Conservation (phyloP, 2,797 vertebrate species). For the Tokudaia tokunoshimensis region DNA sequence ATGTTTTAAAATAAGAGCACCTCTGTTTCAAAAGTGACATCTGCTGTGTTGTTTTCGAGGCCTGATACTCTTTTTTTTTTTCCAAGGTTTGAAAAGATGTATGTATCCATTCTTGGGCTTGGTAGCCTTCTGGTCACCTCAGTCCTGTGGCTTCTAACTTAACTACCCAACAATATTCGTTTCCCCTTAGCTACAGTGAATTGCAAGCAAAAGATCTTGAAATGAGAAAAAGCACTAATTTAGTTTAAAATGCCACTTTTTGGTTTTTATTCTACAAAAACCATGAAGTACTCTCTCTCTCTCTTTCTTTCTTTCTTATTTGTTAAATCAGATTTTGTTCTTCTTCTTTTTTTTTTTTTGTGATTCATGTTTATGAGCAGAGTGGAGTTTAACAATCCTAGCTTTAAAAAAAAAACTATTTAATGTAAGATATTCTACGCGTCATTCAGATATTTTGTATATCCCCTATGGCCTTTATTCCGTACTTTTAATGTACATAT, state of each 20-base stretch:
- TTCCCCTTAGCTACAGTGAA: constrained; percentile 86
- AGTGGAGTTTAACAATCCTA: constrained; percentile 88
- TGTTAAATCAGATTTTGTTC: constrained; percentile 87
- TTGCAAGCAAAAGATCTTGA: constrained; percentile 87
- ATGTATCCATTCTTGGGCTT: constrained; percentile 79
- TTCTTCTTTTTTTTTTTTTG: constrained; percentile 85
- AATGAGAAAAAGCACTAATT: constrained; percentile 89
- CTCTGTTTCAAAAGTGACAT: constrained; percentile 68
- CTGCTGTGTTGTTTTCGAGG: constrained; percentile 66
- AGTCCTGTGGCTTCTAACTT: constrained; percentile 88
- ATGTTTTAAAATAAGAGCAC: constrained; percentile 61
- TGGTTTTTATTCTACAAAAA: constrained; percentile 90
- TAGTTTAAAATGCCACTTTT: constrained; percentile 89
- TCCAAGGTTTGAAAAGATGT: constrained; percentile 69
- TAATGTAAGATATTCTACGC: constrained; percentile 92
- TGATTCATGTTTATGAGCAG: constrained; percentile 87
- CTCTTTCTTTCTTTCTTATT: constrained; percentile 43
- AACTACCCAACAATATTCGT: constrained; percentile 88
- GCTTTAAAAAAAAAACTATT: constrained; percentile 90
- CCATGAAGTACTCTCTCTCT: constrained; percentile 81
- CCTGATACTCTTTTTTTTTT: background rate
- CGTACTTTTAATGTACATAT: constrained; percentile 93
- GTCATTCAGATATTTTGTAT: constrained; percentile 91
- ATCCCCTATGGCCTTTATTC: constrained; percentile 89
- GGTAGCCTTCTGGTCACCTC: constrained; percentile 70